These are phyloP conservation scores for Scomber scombrus DNA, from an alignment of 2,113 vertebrate genomes.

Conservation along the genomic window DNA sequence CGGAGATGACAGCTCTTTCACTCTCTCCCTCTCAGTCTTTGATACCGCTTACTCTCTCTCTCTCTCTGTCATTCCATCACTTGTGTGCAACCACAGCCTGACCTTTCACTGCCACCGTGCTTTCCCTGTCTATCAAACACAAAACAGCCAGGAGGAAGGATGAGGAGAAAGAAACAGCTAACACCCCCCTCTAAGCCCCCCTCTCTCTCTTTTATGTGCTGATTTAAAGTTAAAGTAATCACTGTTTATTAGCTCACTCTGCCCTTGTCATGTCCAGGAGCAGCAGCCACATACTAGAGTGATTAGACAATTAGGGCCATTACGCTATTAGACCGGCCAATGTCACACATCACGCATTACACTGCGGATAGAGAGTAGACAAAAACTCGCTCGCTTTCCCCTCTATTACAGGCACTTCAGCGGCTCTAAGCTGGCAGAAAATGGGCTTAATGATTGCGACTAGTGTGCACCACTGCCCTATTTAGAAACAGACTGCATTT, in stretches of 20 bases:
- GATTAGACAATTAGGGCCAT: constrained; percentile 81
- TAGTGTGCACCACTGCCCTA: constrained; percentile 62
- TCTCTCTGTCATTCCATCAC: constrained; percentile 80
- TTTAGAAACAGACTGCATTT: constrained; percentile 72
- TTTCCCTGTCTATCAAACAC: constrained; percentile 82
- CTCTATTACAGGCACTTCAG: constrained; percentile 66
- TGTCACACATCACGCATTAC: constrained; percentile 67
- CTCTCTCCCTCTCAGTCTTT: constrained; percentile 60
- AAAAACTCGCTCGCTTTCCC: constrained; percentile 44
- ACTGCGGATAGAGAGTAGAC: constrained; percentile 48
- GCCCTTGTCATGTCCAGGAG: constrained; percentile 72
- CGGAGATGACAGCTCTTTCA: constrained; percentile 84
- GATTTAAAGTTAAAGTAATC: constrained; percentile 78
- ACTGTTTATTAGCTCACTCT: constrained; percentile 78
- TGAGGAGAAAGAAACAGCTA: constrained; percentile 58
- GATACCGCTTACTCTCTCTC: constrained; percentile 69
- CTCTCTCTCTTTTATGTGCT: constrained; percentile 36
- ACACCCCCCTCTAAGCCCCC: not conserved
- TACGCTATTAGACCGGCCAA: constrained; percentile 71
- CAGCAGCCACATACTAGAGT: constrained; percentile 72
- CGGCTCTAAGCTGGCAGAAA: constrained; percentile 75
- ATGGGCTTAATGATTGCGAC: constrained; percentile 73
- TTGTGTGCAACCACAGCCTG: constrained; percentile 76
- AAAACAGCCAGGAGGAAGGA: constrained; percentile 48
- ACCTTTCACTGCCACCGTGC: constrained; percentile 86